Evolutionary conservation across 2,113 vertebrate genomes (phyloP), one percentile per base, ranked within the genome.

Genomic region (Alethe castanea): DNA sequence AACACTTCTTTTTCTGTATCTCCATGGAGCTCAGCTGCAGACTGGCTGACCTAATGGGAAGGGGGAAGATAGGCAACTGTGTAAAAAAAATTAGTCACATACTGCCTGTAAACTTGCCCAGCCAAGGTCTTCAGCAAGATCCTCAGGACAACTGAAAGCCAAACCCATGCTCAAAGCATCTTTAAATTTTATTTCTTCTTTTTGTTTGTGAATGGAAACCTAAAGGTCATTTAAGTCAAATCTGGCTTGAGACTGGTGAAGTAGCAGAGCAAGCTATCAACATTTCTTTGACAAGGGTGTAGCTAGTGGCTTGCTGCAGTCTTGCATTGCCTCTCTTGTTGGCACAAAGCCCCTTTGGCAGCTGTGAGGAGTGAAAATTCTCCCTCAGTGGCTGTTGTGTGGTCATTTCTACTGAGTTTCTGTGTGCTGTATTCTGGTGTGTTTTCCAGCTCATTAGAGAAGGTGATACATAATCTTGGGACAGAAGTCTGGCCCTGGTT

Each of bases 361-460:
- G 76, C 31, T 85, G 64, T 42, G 65, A 47, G 29, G 71, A 84
- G 72, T 62, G 35, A 78, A 71, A 73, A 88, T 40, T 74, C 24
- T 66, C 92, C 72, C 52, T 87, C 2, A 0, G 76, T 52, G 73
- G 74, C 31, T 94, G 67, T 44, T 88, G n/a, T 57, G 38, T 9
- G 48, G 80, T 59, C 2, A 0, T 92, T 90, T 48, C 66, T 69
- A 60, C 64, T 40, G 64, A 62, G 70, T 94, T 70, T 61, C 56
- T 0, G 1, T 57, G 42, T 0, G 0, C 25, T 3, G 2, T 48
- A 79, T 48, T 62, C 53, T n/a, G 36, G 20, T 8, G 40, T n/a
- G 62, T 80, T 60, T 77, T 83, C 36, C 56, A 90, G n/a, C 64
- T 70, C 71, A 64, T 82, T 81, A 73, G 57, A 56, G 72, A 60